Evolutionary conservation across 2,888 invertebrate species (phyloP).

Genomic region (Hydriomena furcata): DNA sequence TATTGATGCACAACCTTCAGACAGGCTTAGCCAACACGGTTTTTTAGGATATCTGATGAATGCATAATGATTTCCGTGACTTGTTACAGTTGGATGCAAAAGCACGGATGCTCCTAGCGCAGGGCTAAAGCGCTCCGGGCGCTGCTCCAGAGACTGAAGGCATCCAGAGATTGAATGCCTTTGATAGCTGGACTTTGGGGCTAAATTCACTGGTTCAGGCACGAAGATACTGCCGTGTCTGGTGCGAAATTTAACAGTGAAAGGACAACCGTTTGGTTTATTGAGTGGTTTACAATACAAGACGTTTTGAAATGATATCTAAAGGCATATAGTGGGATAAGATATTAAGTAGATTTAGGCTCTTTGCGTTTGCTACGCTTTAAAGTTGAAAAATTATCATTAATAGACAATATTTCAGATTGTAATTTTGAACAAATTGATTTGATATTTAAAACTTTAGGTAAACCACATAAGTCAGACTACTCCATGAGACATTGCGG

Average conservation of each 20-base stretch:
- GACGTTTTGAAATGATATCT: neutral
- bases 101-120: slow-evolving; percentile 83
- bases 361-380: neutral
- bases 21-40: no score
- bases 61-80: neutral
- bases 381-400: no score
- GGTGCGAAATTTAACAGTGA: slow-evolving; percentile 9
- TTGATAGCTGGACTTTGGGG: slow-evolving; percentile 16
- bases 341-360: no score
- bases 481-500: no score
- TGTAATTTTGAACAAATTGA: no score
- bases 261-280: slow-evolving; percentile 10
- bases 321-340: no score
- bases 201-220: slow-evolving; percentile 18
- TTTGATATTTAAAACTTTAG: no score
- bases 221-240: neutral
- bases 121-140: slow-evolving; percentile 87
- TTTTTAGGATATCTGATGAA: no score
- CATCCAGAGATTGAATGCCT: slow-evolving; percentile 19
- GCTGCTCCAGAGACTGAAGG: slow-evolving; percentile 86
- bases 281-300: slow-evolving; percentile 6
- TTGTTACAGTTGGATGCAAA: slow-evolving; percentile 87
- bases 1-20: no score
- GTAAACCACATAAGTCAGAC: no score
- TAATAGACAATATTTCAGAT: no score